Evolutionary conservation across 2,797 vertebrate genomes (phyloP).

Genomic region (Catharus ustulatus): DNA sequence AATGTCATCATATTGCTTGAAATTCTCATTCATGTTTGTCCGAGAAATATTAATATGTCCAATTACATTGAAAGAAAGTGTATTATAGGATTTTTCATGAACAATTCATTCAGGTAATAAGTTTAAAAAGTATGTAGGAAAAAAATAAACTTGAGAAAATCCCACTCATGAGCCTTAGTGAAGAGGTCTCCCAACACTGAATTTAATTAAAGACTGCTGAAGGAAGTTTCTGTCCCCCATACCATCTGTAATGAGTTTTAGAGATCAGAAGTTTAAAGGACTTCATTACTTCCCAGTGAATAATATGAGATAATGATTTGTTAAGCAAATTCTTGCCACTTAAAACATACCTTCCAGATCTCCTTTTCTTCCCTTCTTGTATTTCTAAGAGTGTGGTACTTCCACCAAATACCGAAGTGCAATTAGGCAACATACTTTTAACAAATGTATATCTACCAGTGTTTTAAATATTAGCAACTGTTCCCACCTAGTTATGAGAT

Average conservation of each 20-base stretch:
- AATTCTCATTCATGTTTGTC: background rate
- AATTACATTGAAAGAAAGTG: background rate
- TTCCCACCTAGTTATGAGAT: background rate
- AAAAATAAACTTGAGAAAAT: background rate
- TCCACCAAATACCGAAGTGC: background rate
- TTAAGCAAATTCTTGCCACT: conserved; percentile 18
- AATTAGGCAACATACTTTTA: background rate
- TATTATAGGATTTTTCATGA: background rate
- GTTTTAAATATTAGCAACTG: background rate
- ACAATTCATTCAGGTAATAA: background rate
- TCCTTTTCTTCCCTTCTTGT: background rate
- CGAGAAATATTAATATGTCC: background rate
- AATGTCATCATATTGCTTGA: background rate
- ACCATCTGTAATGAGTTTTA: conserved; percentile 15
- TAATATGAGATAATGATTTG: conserved; percentile 24
- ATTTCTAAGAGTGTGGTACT: background rate
- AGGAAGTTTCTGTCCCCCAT: background rate
- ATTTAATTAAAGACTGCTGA: background rate
- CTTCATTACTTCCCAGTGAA: background rate
- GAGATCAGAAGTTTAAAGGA: conserved; percentile 25
- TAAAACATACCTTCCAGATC: background rate
- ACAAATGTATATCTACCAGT: background rate
- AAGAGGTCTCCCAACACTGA: background rate
- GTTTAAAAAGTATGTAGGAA: background rate
- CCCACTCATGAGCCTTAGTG: background rate